phyloP scores from a whole-genome alignment of 2,113 vertebrate genomes.

The Jacana jacana region DNA sequence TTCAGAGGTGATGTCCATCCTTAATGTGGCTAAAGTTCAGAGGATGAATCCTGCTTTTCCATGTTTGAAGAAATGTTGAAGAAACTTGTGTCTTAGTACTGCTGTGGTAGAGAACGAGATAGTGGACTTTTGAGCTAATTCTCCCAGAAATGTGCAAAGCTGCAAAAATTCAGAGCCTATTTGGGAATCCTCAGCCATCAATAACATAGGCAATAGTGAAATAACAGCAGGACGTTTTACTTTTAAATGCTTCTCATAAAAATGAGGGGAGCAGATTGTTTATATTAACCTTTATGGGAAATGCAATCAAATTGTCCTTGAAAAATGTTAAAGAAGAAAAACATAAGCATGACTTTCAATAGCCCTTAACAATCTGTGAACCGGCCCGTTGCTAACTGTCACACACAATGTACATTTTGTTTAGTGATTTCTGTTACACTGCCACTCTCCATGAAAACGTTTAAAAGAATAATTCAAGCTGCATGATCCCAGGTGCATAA shows the following conservation, averaged over 20 bases:
- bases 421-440: conserved; percentile 67
- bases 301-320: conserved; percentile 70
- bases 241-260: conserved; percentile 69
- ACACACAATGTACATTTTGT: conserved; percentile 71
- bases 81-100: background rate
- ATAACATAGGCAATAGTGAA: conserved; percentile 60
- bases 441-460: conserved; percentile 67
- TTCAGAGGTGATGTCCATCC: background rate
- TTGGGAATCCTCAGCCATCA: conserved; percentile 62
- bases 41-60: background rate
- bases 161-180: conserved; percentile 54
- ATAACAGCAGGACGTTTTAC: conserved; percentile 62
- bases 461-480: conserved; percentile 72
- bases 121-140: conserved; percentile 3
- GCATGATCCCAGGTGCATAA: conserved; percentile 66
- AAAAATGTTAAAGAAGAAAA: conserved; percentile 70
- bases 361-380: conserved; percentile 70
- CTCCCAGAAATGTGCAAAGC: conserved; percentile 58
- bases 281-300: conserved; percentile 72
- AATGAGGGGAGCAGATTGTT: conserved; percentile 70
- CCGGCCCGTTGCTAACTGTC: conserved; percentile 67
- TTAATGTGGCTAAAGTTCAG: background rate
- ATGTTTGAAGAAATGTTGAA: background rate
- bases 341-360: conserved; percentile 69
- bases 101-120: background rate